Evolutionary conservation across 1,140 invertebrate genomes (phyloP).

Genomic region (Solen grandis): DNA sequence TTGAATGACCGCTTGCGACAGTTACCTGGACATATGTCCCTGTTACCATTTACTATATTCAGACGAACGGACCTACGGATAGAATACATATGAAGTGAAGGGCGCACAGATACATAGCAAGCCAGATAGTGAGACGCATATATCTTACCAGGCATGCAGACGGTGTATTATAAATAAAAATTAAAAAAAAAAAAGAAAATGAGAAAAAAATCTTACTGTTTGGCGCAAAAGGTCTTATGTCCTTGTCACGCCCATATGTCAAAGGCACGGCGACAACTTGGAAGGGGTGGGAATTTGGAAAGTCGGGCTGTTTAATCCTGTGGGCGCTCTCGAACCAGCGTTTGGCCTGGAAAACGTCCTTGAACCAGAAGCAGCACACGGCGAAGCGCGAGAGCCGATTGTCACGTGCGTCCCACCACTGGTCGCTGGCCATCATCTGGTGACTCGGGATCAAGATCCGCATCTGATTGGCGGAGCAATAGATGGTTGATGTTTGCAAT

Average conservation of each 20-base stretch:
- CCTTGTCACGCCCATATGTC: slow-evolving; percentile 34
- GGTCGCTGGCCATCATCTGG: slow-evolving; percentile 9
- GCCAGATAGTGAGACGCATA: too few species aligned
- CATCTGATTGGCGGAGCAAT: too few species aligned
- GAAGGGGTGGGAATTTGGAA: slow-evolving; percentile 23
- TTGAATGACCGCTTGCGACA: too few species aligned
- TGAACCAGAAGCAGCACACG: slow-evolving; percentile 38
- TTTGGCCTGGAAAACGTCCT: slow-evolving; percentile 14
- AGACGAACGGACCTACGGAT: too few species aligned
- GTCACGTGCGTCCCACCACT: slow-evolving; percentile 10
- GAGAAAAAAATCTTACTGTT: too few species aligned
- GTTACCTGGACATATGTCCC: too few species aligned
- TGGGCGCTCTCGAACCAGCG: slow-evolving; percentile 24
- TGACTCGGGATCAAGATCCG: slow-evolving; percentile 12
- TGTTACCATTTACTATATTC: too few species aligned
- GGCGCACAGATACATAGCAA: too few species aligned
- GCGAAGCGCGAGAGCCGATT: not conserved
- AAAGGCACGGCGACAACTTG: slow-evolving; percentile 27
- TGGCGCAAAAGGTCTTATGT: slow-evolving; percentile 15
- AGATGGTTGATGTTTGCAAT: not conserved
- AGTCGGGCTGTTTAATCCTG: slow-evolving; percentile 26
- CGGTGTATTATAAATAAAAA: too few species aligned
- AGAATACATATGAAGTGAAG: too few species aligned
- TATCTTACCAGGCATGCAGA: too few species aligned
- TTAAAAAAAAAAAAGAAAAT: too few species aligned